Percentiles rank a stretch among this genome's conserved stretches.
These are phyloP conservation scores for Alectura lathami DNA, from an alignment of 2,113 vertebrate genomes.

Conservation along the genomic window DNA sequence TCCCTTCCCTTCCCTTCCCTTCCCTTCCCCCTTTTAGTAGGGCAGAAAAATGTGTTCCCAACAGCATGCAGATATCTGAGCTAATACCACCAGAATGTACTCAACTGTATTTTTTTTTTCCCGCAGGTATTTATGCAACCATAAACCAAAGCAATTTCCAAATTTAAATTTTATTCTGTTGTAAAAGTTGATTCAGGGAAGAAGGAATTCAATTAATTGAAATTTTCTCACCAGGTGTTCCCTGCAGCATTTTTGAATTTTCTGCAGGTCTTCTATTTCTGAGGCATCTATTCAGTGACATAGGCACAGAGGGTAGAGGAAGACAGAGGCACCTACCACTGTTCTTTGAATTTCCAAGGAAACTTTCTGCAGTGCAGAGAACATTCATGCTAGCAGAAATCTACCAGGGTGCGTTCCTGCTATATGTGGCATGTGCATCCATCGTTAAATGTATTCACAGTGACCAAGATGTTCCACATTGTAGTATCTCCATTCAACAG, in stretches of 20 bases:
- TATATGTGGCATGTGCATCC: not conserved
- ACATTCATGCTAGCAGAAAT: not conserved
- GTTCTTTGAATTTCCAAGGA: not conserved
- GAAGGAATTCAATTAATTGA: not conserved
- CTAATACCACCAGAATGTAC: accelerated
- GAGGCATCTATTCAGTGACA: accelerated
- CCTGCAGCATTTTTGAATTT: not conserved
- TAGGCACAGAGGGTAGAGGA: not conserved
- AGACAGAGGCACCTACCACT: not conserved
- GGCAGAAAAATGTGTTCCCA: not conserved
- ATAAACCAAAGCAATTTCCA: not conserved
- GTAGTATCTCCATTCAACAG: conserved; percentile 11
- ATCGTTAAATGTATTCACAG: not conserved
- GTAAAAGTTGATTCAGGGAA: not conserved
- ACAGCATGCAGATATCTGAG: accelerated
- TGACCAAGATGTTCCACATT: not conserved
- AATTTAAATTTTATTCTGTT: not conserved
- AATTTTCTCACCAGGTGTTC: not conserved
- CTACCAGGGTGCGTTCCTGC: not conserved
- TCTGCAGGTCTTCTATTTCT: not conserved
- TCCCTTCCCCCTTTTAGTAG: not conserved
- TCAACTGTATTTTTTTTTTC: not conserved
- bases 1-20: not conserved
- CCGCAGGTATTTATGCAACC: not conserved
- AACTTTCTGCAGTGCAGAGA: not conserved